Percentiles rank a stretch among this genome's conserved stretches.
These are phyloP conservation scores for Petrolisthes cinctipes DNA, from an alignment of 2,888 invertebrate species.

Conservation along the genomic window DNA sequence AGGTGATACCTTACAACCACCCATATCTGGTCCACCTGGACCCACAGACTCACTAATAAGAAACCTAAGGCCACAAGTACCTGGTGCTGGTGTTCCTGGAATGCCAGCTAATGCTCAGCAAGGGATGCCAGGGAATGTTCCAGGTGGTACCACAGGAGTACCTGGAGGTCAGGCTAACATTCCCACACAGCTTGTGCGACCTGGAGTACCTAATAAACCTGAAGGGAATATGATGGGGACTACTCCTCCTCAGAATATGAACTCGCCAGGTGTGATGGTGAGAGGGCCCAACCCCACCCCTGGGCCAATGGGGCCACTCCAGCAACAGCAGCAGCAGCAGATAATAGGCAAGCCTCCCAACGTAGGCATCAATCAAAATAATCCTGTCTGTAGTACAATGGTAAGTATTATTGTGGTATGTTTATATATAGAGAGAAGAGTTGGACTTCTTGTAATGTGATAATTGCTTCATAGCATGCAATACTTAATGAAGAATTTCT, in stretches of 20 bases:
- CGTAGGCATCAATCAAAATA: slow-evolving; percentile 62
- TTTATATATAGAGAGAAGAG: background rate
- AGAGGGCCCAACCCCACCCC: slow-evolving; percentile 43
- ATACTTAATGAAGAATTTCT: too few species aligned
- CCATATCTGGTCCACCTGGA: slow-evolving; percentile 47
- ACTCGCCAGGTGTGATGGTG: slow-evolving; percentile 47
- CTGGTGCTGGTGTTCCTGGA: slow-evolving; percentile 70
- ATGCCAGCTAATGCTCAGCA: slow-evolving; percentile 53
- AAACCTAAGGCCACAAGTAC: slow-evolving; percentile 55
- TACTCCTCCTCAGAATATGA: slow-evolving; percentile 44
- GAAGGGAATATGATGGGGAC: slow-evolving; percentile 60
- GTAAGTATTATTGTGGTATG: slow-evolving; percentile 16
- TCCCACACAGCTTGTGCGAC: slow-evolving; percentile 49
- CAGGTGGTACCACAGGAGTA: slow-evolving; percentile 68
- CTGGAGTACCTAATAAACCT: slow-evolving; percentile 60
- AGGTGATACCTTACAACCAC: slow-evolving; percentile 41
- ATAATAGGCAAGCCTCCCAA: slow-evolving; percentile 56
- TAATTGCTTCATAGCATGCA: background rate
- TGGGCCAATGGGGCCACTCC: slow-evolving; percentile 45
- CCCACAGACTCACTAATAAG: slow-evolving; percentile 53
- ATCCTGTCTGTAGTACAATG: slow-evolving; percentile 57
- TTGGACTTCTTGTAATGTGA: background rate
- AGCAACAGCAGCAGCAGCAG: slow-evolving; percentile 41
- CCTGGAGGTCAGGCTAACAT: slow-evolving; percentile 48
- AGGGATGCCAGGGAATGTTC: slow-evolving; percentile 71